Conservation (phyloP, 1,140 invertebrate genomes). For the Cotesia chilonis region DNA sequence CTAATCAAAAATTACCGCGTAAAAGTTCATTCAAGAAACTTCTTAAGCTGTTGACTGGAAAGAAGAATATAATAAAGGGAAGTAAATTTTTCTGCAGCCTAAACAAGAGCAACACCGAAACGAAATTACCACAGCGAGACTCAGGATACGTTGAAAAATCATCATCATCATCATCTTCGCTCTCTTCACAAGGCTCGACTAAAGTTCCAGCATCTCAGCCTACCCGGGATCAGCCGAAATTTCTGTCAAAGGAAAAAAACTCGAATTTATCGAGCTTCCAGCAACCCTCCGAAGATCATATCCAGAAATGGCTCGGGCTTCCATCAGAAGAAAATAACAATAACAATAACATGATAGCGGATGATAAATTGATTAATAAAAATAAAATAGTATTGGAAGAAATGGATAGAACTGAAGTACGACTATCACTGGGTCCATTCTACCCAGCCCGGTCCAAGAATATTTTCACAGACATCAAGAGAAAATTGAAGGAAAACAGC, state of each 20-base stretch:
- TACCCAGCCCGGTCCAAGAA: slow-evolving; percentile 21
- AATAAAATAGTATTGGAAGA: slow-evolving; percentile 44
- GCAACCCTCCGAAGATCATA: background rate
- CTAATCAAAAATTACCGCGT: slow-evolving; percentile 44
- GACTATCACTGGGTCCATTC: slow-evolving; percentile 35
- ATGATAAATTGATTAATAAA: background rate
- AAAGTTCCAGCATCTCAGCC: too few relatives aligned
- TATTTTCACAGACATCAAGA: background rate
- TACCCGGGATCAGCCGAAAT: too few relatives aligned
- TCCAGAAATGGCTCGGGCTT: too few relatives aligned
- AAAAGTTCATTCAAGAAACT: slow-evolving; percentile 50
- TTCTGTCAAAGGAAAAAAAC: too few relatives aligned
- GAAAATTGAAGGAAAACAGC: background rate
- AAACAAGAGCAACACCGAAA: slow-evolving; percentile 35
- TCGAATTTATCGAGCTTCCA: slow-evolving; percentile 34
- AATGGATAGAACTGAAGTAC: slow-evolving; percentile 40
- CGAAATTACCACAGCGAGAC: slow-evolving; percentile 36
- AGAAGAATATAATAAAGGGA: slow-evolving; percentile 16
- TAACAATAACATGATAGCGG: background rate
- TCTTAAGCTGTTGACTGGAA: slow-evolving; percentile 36
- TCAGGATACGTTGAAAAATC: slow-evolving; percentile 48
- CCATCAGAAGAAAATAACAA: too few relatives aligned
- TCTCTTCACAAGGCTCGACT: too few relatives aligned
- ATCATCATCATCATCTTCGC: slow-evolving; percentile 33
- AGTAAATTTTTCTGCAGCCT: slow-evolving; percentile 35